Evolutionary conservation across 1,140 invertebrate genomes (phyloP), one percentile per base, ranked within the genome.

Genomic region (Drosophila nannoptera): DNA sequence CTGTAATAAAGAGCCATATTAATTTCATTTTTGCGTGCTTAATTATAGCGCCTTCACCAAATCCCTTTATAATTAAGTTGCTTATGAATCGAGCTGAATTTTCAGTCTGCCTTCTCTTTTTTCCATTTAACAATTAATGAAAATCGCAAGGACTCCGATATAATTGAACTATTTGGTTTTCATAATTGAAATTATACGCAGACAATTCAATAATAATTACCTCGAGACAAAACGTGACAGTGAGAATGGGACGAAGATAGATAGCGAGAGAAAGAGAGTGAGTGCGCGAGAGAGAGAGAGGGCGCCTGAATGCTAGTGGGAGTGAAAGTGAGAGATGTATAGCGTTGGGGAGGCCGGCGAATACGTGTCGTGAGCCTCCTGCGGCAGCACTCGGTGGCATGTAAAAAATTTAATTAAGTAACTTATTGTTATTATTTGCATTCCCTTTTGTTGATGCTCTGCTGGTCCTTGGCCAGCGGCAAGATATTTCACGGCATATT

Each of bases 181-280:
- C 83, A 81, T 86, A 86, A 84, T 84, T 84, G 70, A 77, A 81
- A 87, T 81, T 87, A 70, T 54, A 45, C 74, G 68, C 80, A 75
- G 68, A 86, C 77, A 87, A 77, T 87, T 87, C 82, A 86, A 77
- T 87, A 87, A 87, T 87, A 87, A 84, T 84, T 84, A 84, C 56
- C 62, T 70, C 62, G 54, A 70, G 54, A 70, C 62, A 70, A 66
- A 43, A 38, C 52, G 36, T 52, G 60, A 64, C 73, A 62, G 65
- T 45, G 58, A 40, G 68, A 38, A n/a, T 8, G 12, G 1, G 5
- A 31, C 9, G 16, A 8, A 9, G 7, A 16, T 14, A 31, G 14
- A 56, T 11, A 49, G 5, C 16, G 14, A 7, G 7, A 16, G 31
- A 31, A 11, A 56, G 11, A 49, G 8, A 33, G 14, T 16, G 59